These are phyloP conservation scores for Nettapus auritus DNA, from an alignment of 2,113 vertebrate species.

Conservation along the genomic window DNA sequence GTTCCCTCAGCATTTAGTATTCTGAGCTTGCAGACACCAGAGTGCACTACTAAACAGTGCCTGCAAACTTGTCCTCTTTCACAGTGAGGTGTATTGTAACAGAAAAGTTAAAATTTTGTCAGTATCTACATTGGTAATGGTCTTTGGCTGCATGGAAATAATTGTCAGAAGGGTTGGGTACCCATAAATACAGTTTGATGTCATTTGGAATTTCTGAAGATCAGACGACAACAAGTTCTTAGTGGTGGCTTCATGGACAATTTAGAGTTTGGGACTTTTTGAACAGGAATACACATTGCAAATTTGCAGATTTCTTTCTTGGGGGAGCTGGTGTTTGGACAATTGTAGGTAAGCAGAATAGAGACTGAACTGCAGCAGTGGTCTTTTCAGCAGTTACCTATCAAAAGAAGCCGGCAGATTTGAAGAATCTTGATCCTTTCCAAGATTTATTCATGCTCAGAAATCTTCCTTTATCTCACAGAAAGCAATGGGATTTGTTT, in stretches of 20 bases:
- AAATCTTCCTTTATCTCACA: background rate
- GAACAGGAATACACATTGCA: background rate
- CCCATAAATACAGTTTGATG: background rate
- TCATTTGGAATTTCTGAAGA: background rate
- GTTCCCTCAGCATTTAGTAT: background rate
- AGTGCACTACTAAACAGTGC: background rate
- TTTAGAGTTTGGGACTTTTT: background rate
- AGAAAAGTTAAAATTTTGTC: background rate
- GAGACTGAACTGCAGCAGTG: background rate
- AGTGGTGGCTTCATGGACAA: background rate
- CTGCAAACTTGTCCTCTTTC: background rate
- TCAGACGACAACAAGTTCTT: background rate
- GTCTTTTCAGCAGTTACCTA: background rate
- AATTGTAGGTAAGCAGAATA: background rate
- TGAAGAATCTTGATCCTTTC: background rate
- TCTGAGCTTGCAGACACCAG: background rate
- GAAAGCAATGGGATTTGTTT: background rate
- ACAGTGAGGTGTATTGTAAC: background rate
- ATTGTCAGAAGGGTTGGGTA: background rate
- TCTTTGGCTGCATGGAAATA: background rate
- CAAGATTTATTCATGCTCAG: background rate
- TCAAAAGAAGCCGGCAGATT: background rate
- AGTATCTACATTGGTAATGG: background rate
- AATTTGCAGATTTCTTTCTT: background rate
- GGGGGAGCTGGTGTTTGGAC: background rate